phyloP scores from a whole-genome alignment of 2,113 vertebrate genomes.

The Centropristis striata region DNA sequence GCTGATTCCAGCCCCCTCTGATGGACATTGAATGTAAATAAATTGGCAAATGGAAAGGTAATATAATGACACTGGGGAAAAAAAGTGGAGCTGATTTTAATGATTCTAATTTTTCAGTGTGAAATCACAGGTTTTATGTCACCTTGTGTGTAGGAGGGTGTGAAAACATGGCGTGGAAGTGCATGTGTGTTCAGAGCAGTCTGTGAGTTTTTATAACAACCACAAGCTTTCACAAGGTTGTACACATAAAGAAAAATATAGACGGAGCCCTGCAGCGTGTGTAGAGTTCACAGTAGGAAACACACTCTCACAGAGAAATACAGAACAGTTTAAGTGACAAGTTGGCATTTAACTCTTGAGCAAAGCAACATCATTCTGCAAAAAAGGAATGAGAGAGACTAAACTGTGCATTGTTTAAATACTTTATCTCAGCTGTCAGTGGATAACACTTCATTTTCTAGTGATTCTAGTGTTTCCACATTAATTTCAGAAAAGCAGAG shows the following conservation, averaged over 20 bases:
- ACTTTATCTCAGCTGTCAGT: background rate
- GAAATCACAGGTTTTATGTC: background rate
- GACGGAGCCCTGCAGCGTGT: background rate
- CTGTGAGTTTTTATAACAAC: background rate
- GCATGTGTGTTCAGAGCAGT: background rate
- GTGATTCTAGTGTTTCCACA: slow-evolving; percentile 1
- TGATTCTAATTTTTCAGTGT: background rate
- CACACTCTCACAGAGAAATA: background rate
- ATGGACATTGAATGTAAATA: slow-evolving; percentile 26
- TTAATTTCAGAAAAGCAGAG: background rate
- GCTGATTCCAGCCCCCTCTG: slow-evolving; percentile 42
- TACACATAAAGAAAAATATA: background rate
- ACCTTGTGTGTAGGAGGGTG: background rate
- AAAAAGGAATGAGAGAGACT: background rate
- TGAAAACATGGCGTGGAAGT: background rate
- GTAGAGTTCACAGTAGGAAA: background rate
- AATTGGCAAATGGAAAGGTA: background rate
- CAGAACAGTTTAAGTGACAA: background rate
- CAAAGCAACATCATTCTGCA: slow-evolving; percentile 2
- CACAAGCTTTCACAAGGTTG: background rate
- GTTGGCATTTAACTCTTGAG: background rate
- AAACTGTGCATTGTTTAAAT: background rate
- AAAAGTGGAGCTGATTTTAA: background rate
- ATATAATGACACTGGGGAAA: background rate
- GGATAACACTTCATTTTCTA: background rate